phyloP scores from a whole-genome alignment of 2,113 vertebrate species.

The Protobothrops mucrosquamatus region DNA sequence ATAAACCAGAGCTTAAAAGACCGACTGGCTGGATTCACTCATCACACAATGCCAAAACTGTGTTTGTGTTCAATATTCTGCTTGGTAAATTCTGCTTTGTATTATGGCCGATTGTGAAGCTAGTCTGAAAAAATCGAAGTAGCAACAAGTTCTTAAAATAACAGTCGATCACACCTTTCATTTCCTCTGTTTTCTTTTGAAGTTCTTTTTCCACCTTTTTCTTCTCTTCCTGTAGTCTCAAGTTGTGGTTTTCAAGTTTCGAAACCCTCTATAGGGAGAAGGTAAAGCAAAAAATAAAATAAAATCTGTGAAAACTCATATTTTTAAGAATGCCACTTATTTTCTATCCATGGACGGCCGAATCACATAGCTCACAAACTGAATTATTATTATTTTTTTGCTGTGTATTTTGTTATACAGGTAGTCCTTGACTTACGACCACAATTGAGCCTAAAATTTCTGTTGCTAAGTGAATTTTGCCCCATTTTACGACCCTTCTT shows the following conservation, averaged over 20 bases:
- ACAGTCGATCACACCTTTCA: constrained; percentile 74
- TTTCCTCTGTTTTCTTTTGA: constrained; percentile 73
- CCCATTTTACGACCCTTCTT: too few species aligned
- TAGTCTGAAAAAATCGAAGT: neutral
- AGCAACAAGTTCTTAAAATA: neutral
- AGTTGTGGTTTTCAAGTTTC: constrained; percentile 74
- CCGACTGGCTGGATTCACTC: neutral
- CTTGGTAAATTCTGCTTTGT: neutral
- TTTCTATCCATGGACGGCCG: neutral
- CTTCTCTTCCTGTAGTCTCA: constrained; percentile 75
- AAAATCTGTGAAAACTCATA: neutral
- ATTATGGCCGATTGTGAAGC: neutral
- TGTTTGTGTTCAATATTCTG: neutral
- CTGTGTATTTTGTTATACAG: neutral
- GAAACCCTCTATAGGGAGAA: constrained; percentile 62
- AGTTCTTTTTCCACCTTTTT: constrained; percentile 73
- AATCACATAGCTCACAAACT: neutral
- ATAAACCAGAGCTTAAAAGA: neutral
- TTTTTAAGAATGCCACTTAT: neutral
- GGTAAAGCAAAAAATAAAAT: neutral
- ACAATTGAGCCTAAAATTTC: neutral
- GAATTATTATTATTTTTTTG: neutral
- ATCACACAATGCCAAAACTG: neutral
- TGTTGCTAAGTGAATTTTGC: neutral
- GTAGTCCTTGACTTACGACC: neutral